phyloP scores from a whole-genome alignment of 2,797 vertebrate genomes.

The Semaprochilodus insignis region DNA sequence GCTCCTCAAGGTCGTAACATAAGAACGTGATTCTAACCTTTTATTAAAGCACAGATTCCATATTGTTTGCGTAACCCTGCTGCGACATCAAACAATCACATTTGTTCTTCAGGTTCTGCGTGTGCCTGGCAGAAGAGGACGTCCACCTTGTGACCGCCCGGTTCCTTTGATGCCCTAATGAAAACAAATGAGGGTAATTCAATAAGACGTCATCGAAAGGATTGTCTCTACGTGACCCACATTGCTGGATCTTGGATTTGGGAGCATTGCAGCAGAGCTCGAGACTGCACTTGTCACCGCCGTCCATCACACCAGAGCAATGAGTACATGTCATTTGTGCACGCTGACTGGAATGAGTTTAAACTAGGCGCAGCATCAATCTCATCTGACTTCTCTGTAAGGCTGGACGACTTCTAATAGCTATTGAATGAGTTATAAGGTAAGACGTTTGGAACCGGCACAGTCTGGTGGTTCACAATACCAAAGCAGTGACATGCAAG shows the following conservation, averaged over 20 bases:
- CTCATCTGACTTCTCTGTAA: conserved; percentile 39
- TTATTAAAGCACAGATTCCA: conserved; percentile 78
- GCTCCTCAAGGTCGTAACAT: conserved; percentile 74
- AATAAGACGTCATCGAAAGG: conserved; percentile 73
- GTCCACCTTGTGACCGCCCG: conserved; percentile 72
- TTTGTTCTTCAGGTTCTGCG: conserved; percentile 74
- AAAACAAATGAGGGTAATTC: conserved; percentile 82
- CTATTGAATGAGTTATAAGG: conserved; percentile 45
- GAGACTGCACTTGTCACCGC: conserved; percentile 80
- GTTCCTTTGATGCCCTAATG: conserved; percentile 80
- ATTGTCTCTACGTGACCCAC: conserved; percentile 72
- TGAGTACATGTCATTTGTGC: conserved; percentile 64
- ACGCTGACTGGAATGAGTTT: conserved; percentile 7
- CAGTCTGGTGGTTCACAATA: conserved; percentile 4
- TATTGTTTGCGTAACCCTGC: conserved; percentile 74
- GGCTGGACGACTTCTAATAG: conserved; percentile 37
- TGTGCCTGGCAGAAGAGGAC: conserved; percentile 70
- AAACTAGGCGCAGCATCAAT: conserved; percentile 26
- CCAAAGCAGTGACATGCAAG: not conserved
- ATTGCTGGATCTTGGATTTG: conserved; percentile 69
- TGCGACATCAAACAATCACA: conserved; percentile 76
- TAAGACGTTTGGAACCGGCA: conserved; percentile 42
- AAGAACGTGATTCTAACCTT: conserved; percentile 79
- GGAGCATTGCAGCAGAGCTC: conserved; percentile 70
- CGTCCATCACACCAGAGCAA: conserved; percentile 72